Evolutionary conservation across 1,140 invertebrate genomes (phyloP).

Genomic region (Triops longicaudatus): DNA sequence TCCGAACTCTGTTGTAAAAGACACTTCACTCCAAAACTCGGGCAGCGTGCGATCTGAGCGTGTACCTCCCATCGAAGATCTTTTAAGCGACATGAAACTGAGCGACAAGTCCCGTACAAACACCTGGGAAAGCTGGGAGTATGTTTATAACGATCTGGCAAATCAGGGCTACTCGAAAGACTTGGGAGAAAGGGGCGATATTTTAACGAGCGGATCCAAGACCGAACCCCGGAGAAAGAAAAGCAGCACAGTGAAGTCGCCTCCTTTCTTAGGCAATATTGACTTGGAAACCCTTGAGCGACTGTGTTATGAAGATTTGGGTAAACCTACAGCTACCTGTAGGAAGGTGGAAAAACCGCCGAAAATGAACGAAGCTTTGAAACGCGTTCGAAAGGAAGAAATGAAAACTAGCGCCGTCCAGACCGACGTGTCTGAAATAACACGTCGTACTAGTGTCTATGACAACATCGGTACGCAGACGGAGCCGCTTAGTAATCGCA

Average conservation of each 20-base stretch:
- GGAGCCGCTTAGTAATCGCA: not conserved
- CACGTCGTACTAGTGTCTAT: not conserved
- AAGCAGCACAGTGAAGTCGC: not conserved
- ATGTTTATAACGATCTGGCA: conserved; percentile 64
- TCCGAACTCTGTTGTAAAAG: not conserved
- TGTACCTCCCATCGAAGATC: not conserved
- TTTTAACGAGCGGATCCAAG: conserved; percentile 38
- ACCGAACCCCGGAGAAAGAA: conserved; percentile 16
- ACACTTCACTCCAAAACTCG: not conserved
- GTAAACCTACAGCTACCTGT: not conserved
- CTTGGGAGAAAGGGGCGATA: conserved; percentile 51
- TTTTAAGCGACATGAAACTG: not conserved
- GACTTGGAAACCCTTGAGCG: conserved; percentile 25
- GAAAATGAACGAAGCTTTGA: not conserved
- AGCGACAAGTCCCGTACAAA: conserved; percentile 40
- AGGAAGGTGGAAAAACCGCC: not conserved
- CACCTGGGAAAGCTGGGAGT: conserved; percentile 63
- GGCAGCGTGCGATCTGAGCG: not conserved
- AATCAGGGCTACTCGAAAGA: conserved; percentile 62
- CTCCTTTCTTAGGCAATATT: conserved; percentile 17
- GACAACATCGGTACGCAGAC: not conserved
- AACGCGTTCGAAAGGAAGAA: not conserved
- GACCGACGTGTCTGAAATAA: not conserved
- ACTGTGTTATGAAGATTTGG: conserved; percentile 27
- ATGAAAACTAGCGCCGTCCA: not conserved